phyloP scores from a whole-genome alignment of 2,113 vertebrate species.

The Macquaria ambigua region DNA sequence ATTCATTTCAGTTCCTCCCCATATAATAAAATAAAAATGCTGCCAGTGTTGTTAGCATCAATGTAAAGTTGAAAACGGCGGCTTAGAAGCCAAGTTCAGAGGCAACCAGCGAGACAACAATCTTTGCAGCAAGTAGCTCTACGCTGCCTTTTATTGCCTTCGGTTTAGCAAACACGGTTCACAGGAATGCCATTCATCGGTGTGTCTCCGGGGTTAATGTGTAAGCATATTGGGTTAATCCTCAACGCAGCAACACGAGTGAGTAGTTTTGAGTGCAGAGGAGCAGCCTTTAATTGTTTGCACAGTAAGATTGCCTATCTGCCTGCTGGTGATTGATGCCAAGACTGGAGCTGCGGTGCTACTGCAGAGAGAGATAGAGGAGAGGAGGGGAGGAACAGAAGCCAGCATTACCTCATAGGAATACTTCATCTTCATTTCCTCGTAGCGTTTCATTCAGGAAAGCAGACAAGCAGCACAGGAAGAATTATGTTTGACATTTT shows the following conservation, averaged over 20 bases:
- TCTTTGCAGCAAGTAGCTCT: constrained; percentile 45
- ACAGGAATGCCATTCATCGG: constrained; percentile 70
- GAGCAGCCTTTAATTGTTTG: constrained; percentile 83
- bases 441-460: constrained; percentile 20
- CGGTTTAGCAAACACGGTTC: constrained; percentile 50
- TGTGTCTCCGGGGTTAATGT: constrained; percentile 74
- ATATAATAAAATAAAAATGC: not conserved
- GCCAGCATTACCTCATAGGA: constrained; percentile 59
- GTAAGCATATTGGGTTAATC: constrained; percentile 79
- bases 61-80: constrained; percentile 23
- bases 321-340: constrained; percentile 73
- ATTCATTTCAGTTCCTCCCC: not conserved
- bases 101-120: constrained; percentile 10
- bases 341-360: constrained; percentile 57
- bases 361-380: constrained; percentile 42
- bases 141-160: constrained; percentile 46
- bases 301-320: constrained; percentile 81
- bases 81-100: constrained; percentile 55
- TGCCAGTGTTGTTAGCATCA: not conserved
- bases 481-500: not conserved
- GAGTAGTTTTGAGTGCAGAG: constrained; percentile 76
- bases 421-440: constrained; percentile 33
- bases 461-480: not conserved
- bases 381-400: constrained; percentile 14
- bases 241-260: constrained; percentile 67